Evolutionary conservation across 2,888 invertebrate genomes (phyloP).

Genomic region (Pristionchus maxplancki): DNA sequence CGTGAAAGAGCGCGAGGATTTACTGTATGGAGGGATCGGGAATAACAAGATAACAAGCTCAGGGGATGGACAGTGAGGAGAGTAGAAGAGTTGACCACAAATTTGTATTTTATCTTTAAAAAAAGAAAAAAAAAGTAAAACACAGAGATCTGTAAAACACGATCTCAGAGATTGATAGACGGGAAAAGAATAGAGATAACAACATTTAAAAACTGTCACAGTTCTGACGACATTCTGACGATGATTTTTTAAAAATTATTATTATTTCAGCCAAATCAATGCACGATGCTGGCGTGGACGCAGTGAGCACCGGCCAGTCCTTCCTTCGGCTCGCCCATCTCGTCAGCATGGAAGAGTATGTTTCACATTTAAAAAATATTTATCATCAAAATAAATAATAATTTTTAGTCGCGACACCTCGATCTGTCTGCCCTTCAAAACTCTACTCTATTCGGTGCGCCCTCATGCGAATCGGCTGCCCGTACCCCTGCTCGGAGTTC

Average conservation of each 20-base stretch:
- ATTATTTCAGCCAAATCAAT: slow-evolving; percentile 31
- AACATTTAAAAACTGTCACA: too few species aligned
- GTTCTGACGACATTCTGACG: too few species aligned
- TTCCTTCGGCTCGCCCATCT: slow-evolving; percentile 50
- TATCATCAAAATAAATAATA: background rate
- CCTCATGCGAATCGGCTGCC: slow-evolving; percentile 46
- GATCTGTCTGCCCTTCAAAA: slow-evolving; percentile 42
- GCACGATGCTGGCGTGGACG: slow-evolving; percentile 49
- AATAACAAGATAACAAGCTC: background rate
- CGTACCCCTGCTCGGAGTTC: slow-evolving; percentile 49
- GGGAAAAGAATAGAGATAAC: too few species aligned
- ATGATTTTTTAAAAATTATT: background rate
- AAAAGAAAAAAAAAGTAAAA: too few species aligned
- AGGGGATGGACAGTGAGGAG: background rate
- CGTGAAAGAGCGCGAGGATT: background rate
- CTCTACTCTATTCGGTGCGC: slow-evolving; percentile 20
- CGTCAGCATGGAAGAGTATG: slow-evolving; percentile 35
- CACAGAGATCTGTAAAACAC: too few species aligned
- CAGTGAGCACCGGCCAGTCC: slow-evolving; percentile 48
- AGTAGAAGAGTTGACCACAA: too few species aligned
- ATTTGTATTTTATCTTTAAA: too few species aligned
- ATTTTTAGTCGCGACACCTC: slow-evolving; percentile 15
- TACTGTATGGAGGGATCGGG: background rate
- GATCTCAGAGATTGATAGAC: too few species aligned
- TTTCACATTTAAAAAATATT: background rate